Evolutionary conservation across 2,113 vertebrate species (phyloP).

Genomic region (Nanorana parkeri): DNA sequence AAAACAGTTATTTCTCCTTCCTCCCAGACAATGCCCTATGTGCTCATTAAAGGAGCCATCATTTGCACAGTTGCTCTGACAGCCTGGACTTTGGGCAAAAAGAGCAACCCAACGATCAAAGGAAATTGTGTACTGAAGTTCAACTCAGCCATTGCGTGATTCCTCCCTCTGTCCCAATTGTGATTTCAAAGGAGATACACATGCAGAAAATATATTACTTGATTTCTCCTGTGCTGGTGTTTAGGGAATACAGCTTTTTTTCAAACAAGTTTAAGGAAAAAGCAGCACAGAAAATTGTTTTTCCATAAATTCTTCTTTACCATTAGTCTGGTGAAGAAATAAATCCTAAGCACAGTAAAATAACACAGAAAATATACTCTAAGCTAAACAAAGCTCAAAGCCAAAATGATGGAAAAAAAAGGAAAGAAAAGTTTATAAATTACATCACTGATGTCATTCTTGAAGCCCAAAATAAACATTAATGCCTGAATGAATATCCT

Average conservation of each 20-base stretch:
- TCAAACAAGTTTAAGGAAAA: conserved; percentile 44
- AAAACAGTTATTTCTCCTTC: neutral
- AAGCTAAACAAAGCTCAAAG: conserved; percentile 2
- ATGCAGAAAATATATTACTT: conserved; percentile 43
- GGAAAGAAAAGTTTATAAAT: too few species aligned
- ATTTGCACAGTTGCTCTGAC: conserved; percentile 26
- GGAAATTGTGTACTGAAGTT: neutral
- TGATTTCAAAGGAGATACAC: conserved; percentile 38
- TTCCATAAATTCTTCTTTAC: conserved; percentile 47
- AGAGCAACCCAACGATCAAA: conserved; percentile 40
- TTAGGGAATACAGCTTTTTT: conserved; percentile 18
- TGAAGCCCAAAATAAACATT: too few species aligned
- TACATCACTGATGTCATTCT: too few species aligned
- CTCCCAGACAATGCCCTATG: neutral
- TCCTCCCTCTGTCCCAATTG: conserved; percentile 4
- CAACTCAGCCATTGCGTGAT: conserved; percentile 9
- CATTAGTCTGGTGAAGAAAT: conserved; percentile 51
- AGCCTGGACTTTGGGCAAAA: conserved; percentile 13
- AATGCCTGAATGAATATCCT: too few species aligned
- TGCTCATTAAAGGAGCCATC: conserved; percentile 31
- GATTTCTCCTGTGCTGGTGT: conserved; percentile 37
- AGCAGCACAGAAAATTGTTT: conserved; percentile 37
- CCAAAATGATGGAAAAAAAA: too few species aligned
- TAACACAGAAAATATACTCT: conserved; percentile 25
- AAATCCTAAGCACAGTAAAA: conserved; percentile 35